These are phyloP conservation scores for Drosophila tanythrix DNA, from an alignment of 2,888 invertebrate genomes.

Conservation along the genomic window DNA sequence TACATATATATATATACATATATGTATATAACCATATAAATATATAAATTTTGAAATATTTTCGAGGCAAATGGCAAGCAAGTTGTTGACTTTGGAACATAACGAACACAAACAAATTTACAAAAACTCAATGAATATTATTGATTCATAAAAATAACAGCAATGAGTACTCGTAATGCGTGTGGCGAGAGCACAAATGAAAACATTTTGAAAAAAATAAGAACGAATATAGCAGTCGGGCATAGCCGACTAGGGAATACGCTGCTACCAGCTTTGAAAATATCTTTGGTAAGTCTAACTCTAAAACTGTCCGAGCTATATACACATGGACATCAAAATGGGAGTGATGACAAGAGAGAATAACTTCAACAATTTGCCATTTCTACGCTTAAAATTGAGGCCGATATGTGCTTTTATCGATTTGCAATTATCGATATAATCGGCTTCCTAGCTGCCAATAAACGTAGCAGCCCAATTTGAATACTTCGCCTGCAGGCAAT, in stretches of 20 bases:
- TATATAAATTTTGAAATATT: conserved; percentile 16
- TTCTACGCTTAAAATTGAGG: not conserved
- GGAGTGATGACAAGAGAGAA: not conserved
- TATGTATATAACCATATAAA: not conserved
- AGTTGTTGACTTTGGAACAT: conserved; percentile 4
- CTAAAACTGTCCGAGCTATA: not conserved
- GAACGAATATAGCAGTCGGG: not conserved
- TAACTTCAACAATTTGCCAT: not conserved
- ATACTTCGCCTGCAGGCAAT: rapidly evolving
- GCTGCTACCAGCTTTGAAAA: not conserved
- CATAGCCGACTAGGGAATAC: not conserved
- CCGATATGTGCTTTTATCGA: not conserved
- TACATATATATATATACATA: not conserved
- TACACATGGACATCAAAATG: not conserved
- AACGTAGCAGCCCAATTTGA: not conserved
- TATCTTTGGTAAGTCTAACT: rapidly evolving
- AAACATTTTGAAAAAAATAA: conserved; percentile 3
- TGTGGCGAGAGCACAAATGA: conserved; percentile 10
- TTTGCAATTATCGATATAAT: not conserved
- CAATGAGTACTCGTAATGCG: conserved; percentile 17
- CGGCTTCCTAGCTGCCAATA: not conserved
- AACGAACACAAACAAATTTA: conserved; percentile 5
- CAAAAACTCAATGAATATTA: conserved; percentile 32
- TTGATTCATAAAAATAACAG: conserved; percentile 46
- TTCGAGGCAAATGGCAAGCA: conserved; percentile 2